Percentiles rank a stretch among this genome's conserved stretches.
Conservation (phyloP, 2,888 invertebrate species). For the Oxytorus armatus region DNA sequence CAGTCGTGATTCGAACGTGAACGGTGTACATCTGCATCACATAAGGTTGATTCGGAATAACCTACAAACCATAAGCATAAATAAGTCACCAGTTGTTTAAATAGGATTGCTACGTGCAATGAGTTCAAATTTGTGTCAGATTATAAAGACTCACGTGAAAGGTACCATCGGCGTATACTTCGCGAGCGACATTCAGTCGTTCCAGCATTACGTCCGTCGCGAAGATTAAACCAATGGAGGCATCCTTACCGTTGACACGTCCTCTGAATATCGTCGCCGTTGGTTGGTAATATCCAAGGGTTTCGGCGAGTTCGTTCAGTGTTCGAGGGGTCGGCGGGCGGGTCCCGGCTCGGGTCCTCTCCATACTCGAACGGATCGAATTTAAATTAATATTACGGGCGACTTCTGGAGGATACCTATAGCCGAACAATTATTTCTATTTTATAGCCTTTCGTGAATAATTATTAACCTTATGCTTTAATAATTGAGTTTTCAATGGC, state of each 20-base stretch:
- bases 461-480: too few species aligned
- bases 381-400: too few species aligned
- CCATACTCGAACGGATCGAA: too few species aligned
- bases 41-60: constrained; percentile 11
- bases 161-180: constrained; percentile 61
- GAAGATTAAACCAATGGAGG: constrained; percentile 51
- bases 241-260: constrained; percentile 43
- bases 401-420: too few species aligned
- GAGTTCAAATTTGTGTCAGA: too few species aligned
- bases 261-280: constrained; percentile 50
- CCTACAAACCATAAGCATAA: neutral
- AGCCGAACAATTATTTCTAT: too few species aligned
- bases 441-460: too few species aligned
- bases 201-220: constrained; percentile 39
- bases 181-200: constrained; percentile 15
- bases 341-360: neutral
- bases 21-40: constrained; percentile 40
- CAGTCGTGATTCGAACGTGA: constrained; percentile 31
- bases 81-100: too few species aligned
- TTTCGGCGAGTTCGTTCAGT: constrained; percentile 10
- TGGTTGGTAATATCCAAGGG: constrained; percentile 17
- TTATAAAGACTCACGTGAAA: constrained; percentile 46
- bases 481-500: too few species aligned
- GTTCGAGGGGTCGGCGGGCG: constrained; percentile 23
- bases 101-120: too few species aligned